These are phyloP conservation scores for Erebia epiphron DNA, from an alignment of 2,888 invertebrate species.

Conservation along the genomic window DNA sequence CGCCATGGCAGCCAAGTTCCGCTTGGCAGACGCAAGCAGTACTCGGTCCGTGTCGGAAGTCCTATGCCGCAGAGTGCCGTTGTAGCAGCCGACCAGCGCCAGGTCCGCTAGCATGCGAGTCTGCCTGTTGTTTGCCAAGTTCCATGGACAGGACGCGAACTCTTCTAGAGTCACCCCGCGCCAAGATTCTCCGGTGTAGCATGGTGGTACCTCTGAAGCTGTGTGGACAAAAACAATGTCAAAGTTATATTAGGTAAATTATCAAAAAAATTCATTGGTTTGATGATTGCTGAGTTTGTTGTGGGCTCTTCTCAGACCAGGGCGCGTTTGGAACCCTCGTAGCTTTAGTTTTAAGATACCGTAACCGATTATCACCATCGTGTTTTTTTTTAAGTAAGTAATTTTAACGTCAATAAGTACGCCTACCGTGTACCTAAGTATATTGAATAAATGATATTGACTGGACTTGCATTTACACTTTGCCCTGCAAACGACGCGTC, in stretches of 20 bases:
- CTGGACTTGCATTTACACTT: no score
- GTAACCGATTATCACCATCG: no score
- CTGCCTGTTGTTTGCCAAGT: slow-evolving; percentile 97
- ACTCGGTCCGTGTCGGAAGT: slow-evolving; percentile 90
- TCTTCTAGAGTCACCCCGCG: slow-evolving; percentile 94
- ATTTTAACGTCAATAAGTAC: no score
- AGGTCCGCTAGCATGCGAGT: slow-evolving; percentile 99
- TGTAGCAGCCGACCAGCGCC: slow-evolving; percentile 97
- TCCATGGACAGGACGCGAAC: slow-evolving; percentile 95
- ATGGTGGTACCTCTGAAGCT: slow-evolving; percentile 92
- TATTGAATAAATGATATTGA: no score
- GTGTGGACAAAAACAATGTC: slow-evolving; percentile 7
- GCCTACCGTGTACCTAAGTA: no score
- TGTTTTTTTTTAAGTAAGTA: no score
- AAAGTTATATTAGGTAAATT: neutral
- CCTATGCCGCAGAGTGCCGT: slow-evolving; percentile 88
- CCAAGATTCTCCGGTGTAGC: slow-evolving; percentile 92
- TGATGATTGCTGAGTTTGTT: no score
- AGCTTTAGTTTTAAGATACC: no score
- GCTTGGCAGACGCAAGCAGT: slow-evolving; percentile 97
- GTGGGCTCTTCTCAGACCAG: no score
- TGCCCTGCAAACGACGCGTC: no score
- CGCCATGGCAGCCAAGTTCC: slow-evolving; percentile 96
- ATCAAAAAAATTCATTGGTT: no score
- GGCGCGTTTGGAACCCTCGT: no score